These are phyloP conservation scores for Melanchra persicariae DNA, from an alignment of 2,888 invertebrate genomes.

Conservation along the genomic window DNA sequence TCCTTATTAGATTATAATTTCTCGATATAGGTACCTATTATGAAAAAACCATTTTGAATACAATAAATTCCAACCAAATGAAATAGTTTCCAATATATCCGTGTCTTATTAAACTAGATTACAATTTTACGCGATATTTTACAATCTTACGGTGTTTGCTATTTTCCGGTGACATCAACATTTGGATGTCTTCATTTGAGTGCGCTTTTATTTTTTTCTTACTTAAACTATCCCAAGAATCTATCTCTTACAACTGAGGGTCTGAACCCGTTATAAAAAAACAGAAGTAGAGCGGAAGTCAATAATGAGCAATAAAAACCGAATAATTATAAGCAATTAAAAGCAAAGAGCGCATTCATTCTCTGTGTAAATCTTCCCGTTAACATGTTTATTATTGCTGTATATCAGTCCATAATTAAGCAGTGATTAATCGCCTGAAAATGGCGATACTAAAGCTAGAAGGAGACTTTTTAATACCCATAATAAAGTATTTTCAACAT, in stretches of 20 bases:
- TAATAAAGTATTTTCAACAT: constrained; percentile 5
- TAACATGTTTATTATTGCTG: constrained; percentile 26
- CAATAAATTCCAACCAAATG: too few species aligned
- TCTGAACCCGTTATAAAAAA: constrained; percentile 6
- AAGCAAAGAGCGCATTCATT: constrained; percentile 48
- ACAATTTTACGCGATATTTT: too few species aligned
- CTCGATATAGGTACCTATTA: too few species aligned
- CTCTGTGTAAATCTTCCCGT: constrained; percentile 27
- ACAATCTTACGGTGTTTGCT: too few species aligned
- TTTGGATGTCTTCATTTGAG: not conserved
- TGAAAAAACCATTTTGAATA: too few species aligned
- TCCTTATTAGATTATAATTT: too few species aligned
- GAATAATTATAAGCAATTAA: constrained; percentile 47
- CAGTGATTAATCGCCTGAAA: constrained; percentile 31
- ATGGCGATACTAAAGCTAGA: constrained; percentile 7
- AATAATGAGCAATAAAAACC: constrained; percentile 48
- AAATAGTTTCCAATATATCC: too few species aligned
- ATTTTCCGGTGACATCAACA: too few species aligned
- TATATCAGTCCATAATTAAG: constrained; percentile 28
- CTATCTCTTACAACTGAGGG: not conserved
- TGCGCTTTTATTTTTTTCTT: not conserved
- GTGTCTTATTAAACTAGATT: too few species aligned
- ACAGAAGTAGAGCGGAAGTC: constrained; percentile 31
- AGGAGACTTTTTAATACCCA: not conserved
- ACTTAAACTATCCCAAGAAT: not conserved